phyloP scores from a whole-genome alignment of 2,888 invertebrate genomes.

The Athetis lepigone region DNA sequence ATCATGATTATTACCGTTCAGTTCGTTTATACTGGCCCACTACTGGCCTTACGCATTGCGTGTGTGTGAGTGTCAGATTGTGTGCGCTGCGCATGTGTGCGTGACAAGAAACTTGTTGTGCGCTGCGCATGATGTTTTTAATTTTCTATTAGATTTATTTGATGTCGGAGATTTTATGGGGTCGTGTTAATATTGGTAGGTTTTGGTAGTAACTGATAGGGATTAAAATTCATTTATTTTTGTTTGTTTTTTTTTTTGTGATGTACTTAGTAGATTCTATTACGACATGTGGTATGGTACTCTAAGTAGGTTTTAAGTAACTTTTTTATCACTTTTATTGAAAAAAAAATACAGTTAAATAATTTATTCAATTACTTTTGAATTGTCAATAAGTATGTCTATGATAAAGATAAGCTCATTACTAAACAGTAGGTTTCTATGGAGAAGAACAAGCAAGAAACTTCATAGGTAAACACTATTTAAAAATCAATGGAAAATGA shows the following conservation, averaged over 20 bases:
- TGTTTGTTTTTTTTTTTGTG: constrained; percentile 6
- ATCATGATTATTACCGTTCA: constrained; percentile 88
- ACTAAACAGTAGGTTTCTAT: no score
- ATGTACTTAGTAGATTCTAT: constrained; percentile 5
- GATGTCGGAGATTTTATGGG: constrained; percentile 62
- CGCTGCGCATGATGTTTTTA: constrained; percentile 60
- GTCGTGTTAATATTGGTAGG: constrained; percentile 49
- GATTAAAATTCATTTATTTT: constrained; percentile 37
- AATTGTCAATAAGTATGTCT: no score
- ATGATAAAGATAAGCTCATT: no score
- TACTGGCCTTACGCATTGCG: constrained; percentile 85
- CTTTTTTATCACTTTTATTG: not conserved
- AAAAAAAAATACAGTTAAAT: not conserved
- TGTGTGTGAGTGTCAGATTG: constrained; percentile 76
- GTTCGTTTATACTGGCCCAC: constrained; percentile 88
- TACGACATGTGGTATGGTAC: constrained; percentile 1
- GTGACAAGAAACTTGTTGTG: no score
- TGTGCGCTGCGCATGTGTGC: constrained; percentile 52
- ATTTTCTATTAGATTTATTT: constrained; percentile 67
- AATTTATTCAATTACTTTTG: no score
- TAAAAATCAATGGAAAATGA: no score
- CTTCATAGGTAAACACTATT: no score
- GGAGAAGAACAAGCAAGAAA: no score
- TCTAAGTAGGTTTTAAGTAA: fast-evolving
- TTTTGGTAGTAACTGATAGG: constrained; percentile 39